These are phyloP conservation scores for Drosophila colorata DNA, from an alignment of 2,888 invertebrate genomes.

Conservation along the genomic window DNA sequence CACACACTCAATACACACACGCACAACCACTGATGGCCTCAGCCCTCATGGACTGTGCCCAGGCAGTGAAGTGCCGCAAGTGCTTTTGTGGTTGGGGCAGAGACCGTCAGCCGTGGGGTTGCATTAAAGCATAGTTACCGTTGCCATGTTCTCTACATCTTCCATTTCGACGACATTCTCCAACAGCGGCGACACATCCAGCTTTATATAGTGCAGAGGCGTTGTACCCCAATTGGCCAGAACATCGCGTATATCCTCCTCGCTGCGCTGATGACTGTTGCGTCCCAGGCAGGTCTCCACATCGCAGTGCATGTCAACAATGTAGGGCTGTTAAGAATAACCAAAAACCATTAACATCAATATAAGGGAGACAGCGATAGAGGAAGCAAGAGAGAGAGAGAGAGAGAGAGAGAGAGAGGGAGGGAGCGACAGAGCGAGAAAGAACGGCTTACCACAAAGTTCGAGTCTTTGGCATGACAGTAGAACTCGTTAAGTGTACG, in stretches of 20 bases:
- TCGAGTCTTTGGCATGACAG: constrained; percentile 90
- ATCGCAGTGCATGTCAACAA: constrained; percentile 95
- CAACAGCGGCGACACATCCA: constrained; percentile 93
- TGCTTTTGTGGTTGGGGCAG: neutral
- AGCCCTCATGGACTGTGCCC: constrained; percentile 11
- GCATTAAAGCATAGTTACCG: constrained; percentile 76
- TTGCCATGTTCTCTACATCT: constrained; percentile 87
- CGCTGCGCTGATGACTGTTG: constrained; percentile 93
- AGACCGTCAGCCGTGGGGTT: constrained; percentile 2
- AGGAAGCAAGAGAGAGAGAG: neutral
- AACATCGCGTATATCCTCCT: constrained; percentile 91
- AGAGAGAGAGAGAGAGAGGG: too few species aligned
- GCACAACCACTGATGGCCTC: constrained; percentile 4
- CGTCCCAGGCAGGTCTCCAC: constrained; percentile 91
- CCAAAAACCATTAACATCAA: constrained; percentile 4
- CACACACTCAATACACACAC: neutral
- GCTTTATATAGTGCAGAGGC: constrained; percentile 91
- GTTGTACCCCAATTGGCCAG: constrained; percentile 91
- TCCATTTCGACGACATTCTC: constrained; percentile 95
- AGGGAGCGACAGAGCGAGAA: neutral
- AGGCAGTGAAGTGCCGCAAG: constrained; percentile 11
- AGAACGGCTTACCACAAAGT: constrained; percentile 82
- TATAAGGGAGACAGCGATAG: constrained; percentile 1
- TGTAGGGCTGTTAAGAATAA: constrained; percentile 90
- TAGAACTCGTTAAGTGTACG: constrained; percentile 94